Evolutionary conservation across 2,113 vertebrate species (phyloP).

Genomic region (Oryzias celebensis): DNA sequence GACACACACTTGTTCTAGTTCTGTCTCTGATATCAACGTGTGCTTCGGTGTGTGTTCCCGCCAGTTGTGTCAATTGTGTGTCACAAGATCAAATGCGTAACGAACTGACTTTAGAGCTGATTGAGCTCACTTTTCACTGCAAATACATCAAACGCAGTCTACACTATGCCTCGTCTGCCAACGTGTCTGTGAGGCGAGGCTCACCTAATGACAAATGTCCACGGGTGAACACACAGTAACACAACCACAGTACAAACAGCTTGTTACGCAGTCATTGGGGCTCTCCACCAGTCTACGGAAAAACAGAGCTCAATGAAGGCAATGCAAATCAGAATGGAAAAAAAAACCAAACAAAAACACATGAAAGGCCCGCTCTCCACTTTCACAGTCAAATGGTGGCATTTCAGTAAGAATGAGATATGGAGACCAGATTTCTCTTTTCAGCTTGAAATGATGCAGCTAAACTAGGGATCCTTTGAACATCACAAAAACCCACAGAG

Average conservation of each 20-base stretch:
- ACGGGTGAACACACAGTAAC: constrained; percentile 11
- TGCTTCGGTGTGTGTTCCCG: no score
- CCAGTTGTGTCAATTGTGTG: background rate
- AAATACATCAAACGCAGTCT: background rate
- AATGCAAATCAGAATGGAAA: constrained; percentile 12
- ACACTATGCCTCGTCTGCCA: background rate
- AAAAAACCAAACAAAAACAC: background rate
- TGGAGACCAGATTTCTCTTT: constrained; percentile 14
- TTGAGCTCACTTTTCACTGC: background rate
- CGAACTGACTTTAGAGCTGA: background rate
- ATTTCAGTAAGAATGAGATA: constrained; percentile 26
- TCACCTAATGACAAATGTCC: constrained; percentile 4
- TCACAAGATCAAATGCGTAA: background rate
- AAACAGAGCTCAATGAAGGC: constrained; percentile 5
- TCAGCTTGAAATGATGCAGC: constrained; percentile 29
- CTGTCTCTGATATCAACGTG: no score
- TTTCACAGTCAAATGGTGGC: constrained; percentile 14
- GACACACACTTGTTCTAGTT: no score
- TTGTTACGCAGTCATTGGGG: constrained; percentile 11
- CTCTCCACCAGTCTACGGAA: constrained; percentile 1
- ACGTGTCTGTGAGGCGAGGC: background rate
- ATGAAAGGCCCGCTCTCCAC: constrained; percentile 24
- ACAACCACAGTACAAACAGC: constrained; percentile 21
- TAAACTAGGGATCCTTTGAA: constrained; percentile 57
- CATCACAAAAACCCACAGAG: constrained; percentile 50